Conservation (phyloP, 2,113 vertebrate genomes). For the Planiliza haematocheilus region DNA sequence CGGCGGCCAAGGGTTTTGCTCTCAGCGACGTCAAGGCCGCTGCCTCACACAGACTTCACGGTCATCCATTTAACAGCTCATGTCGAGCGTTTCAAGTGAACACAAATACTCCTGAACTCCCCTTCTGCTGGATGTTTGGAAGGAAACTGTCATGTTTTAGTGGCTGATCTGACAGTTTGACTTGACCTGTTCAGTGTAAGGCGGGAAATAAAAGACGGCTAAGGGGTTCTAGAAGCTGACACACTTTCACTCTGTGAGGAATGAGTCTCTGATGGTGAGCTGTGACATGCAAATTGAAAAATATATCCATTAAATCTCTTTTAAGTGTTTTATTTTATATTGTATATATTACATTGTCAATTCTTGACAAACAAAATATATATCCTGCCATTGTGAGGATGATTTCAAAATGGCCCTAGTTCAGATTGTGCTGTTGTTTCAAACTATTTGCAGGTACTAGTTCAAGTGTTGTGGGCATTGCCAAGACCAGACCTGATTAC, state of each 20-base stretch:
- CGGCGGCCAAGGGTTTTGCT: conserved; percentile 50
- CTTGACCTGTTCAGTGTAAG: conserved; percentile 21
- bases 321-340: no score
- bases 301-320: conserved; percentile 3
- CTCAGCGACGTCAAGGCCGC: conserved; percentile 61
- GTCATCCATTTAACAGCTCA: conserved; percentile 60
- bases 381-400: background rate
- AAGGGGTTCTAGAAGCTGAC: conserved; percentile 19
- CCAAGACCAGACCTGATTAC: no score
- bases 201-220: conserved; percentile 40
- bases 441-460: background rate
- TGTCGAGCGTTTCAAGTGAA: conserved; percentile 58
- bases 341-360: no score
- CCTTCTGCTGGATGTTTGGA: conserved; percentile 17
- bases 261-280: conserved; percentile 1
- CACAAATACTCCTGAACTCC: conserved; percentile 61
- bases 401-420: background rate
- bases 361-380: no score
- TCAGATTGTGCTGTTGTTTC: background rate
- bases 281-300: conserved; percentile 25
- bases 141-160: conserved; percentile 40
- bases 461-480: no score
- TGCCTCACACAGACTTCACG: conserved; percentile 36
- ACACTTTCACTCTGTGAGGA: background rate
- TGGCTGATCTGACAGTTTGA: conserved; percentile 45